Evolutionary conservation across 1,140 invertebrate species (phyloP).

Genomic region (Arion vulgaris): DNA sequence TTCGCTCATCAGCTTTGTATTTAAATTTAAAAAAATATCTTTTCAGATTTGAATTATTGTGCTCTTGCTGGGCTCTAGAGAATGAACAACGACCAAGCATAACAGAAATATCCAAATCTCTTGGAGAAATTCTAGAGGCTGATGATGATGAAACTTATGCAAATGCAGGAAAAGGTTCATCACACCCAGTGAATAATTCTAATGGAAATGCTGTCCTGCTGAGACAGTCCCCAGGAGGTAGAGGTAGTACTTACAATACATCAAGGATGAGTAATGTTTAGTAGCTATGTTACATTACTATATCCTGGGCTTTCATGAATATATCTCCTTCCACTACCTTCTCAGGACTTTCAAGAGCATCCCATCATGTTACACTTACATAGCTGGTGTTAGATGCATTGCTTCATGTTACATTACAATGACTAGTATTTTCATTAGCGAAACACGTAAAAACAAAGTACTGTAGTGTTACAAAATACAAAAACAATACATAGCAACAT

Average conservation of each 20-base stretch:
- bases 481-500: too few species aligned
- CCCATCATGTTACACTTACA: too few species aligned
- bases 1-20: too few species aligned
- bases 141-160: conserved; percentile 21
- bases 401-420: too few species aligned
- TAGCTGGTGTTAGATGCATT: too few species aligned
- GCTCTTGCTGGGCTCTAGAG: conserved; percentile 87
- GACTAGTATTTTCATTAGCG: too few species aligned
- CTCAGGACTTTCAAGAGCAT: too few species aligned
- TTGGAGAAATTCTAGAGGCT: conserved; percentile 24
- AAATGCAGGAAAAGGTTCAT: not conserved
- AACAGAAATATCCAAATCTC: conserved; percentile 67
- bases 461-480: too few species aligned
- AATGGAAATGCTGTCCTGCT: not conserved
- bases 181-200: not conserved
- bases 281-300: not conserved
- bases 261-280: not conserved
- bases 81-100: conserved; percentile 84
- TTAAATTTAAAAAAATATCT: too few species aligned
- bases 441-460: too few species aligned
- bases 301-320: too few species aligned
- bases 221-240: not conserved
- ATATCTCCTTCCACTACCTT: too few species aligned
- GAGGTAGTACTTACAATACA: not conserved
- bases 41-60: conserved; percentile 84